A percentile compares a stretch with the other conserved stretches of the same genome.
Evolutionary conservation across 1,140 invertebrate species (phyloP).

Genomic region (Rhyzopertha dominica): DNA sequence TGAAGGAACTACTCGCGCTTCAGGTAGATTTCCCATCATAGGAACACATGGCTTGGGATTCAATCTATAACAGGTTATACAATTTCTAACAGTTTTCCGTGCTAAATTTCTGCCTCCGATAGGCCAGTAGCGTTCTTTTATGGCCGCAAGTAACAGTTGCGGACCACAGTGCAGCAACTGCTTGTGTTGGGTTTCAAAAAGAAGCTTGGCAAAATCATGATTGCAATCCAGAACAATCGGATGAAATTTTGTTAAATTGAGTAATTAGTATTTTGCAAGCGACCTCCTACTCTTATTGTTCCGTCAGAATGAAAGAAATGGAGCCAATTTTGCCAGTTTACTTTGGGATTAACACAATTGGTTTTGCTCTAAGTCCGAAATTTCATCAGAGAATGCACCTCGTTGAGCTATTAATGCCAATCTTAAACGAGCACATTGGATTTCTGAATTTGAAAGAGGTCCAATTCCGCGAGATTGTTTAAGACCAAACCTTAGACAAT

Average conservation of each 20-base stretch:
- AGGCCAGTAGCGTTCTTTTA: conserved; percentile 28
- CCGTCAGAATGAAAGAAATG: conserved; percentile 41
- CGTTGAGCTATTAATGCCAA: conserved; percentile 5
- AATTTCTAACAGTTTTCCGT: conserved; percentile 14
- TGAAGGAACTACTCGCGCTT: conserved; percentile 24
- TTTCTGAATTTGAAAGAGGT: conserved; percentile 10
- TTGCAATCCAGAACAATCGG: no score
- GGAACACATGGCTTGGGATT: conserved; percentile 7
- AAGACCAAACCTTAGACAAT: conserved; percentile 14
- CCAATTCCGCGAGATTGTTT: background rate
- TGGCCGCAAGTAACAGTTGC: conserved; percentile 23
- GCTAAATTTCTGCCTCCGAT: conserved; percentile 18
- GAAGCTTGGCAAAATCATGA: conserved; percentile 29
- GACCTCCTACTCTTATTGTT: conserved; percentile 43
- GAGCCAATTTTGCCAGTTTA: conserved; percentile 32
- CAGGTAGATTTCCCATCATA: conserved; percentile 40
- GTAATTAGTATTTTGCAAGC: no score
- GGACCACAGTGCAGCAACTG: conserved; percentile 30
- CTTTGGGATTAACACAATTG: conserved; percentile 3
- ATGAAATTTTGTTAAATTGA: no score
- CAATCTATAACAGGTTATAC: conserved; percentile 14
- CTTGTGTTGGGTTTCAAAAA: conserved; percentile 28
- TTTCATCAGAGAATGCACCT: conserved; percentile 14
- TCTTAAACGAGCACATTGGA: background rate
- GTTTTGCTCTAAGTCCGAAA: conserved; percentile 2